Evolutionary conservation across 2,888 invertebrate genomes (phyloP).

Genomic region (Allygus modestus): DNA sequence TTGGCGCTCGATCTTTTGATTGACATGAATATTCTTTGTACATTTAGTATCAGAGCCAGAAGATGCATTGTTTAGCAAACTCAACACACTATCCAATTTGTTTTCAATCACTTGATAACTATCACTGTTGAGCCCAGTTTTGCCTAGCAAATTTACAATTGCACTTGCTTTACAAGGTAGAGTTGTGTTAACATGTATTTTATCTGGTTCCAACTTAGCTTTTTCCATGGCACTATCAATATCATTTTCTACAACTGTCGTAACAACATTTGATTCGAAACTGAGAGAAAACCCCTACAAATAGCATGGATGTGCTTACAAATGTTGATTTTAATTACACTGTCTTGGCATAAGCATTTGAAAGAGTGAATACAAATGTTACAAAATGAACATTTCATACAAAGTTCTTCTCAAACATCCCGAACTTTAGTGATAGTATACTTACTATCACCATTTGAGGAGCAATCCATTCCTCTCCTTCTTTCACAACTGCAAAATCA

Average conservation of each 20-base stretch:
- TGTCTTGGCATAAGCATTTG: conserved; percentile 36
- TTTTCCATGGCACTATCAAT: background rate
- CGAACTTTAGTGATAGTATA: background rate
- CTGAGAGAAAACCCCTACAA: background rate
- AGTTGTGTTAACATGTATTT: background rate
- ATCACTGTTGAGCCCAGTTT: background rate
- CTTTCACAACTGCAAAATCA: background rate
- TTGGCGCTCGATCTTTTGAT: conserved; percentile 17
- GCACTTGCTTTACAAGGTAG: background rate
- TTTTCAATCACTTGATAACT: background rate
- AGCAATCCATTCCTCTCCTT: conserved; percentile 19
- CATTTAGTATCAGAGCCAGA: background rate
- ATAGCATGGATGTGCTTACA: conserved; percentile 52
- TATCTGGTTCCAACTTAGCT: background rate
- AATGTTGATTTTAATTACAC: conserved; percentile 40
- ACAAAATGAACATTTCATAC: conserved; percentile 4
- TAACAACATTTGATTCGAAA: background rate
- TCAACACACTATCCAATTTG: background rate
- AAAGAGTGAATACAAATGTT: conserved; percentile 37
- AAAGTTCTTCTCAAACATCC: background rate
- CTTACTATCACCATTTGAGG: background rate
- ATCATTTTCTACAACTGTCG: background rate
- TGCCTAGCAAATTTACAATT: background rate
- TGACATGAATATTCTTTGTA: background rate
- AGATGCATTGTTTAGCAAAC: conserved; percentile 8